Conservation (phyloP, 2,113 vertebrate species). For the Seriola dumerili region DNA sequence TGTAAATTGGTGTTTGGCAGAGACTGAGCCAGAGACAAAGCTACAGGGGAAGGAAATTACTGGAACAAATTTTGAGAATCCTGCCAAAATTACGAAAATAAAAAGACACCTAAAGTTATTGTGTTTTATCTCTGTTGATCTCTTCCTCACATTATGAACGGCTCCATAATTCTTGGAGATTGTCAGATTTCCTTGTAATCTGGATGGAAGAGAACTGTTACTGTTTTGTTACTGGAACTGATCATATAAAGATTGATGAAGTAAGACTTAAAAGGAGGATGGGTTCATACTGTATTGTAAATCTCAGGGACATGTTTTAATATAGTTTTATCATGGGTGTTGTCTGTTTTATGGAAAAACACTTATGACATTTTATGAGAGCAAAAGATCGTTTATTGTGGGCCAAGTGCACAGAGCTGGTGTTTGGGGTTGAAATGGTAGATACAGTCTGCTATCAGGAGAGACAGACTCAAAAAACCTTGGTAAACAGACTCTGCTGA, state of each 20-base stretch:
- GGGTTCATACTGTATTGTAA: background rate
- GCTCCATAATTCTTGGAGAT: background rate
- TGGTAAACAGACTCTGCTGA: background rate
- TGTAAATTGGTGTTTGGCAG: background rate
- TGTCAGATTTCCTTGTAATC: background rate
- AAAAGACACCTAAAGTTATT: background rate
- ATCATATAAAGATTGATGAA: background rate
- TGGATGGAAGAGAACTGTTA: background rate
- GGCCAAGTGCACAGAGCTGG: background rate
- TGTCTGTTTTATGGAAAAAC: conserved; percentile 46
- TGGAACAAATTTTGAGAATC: background rate
- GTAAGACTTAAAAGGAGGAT: background rate
- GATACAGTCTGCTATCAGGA: background rate
- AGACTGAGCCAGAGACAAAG: background rate
- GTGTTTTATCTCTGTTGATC: background rate
- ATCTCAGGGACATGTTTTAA: background rate
- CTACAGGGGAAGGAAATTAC: background rate
- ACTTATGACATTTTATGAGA: conserved; percentile 43
- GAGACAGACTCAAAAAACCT: background rate
- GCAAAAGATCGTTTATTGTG: conserved; percentile 39
- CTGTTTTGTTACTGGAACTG: background rate
- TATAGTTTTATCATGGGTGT: background rate
- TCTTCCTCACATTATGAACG: background rate
- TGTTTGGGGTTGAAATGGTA: background rate
- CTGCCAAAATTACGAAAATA: background rate